Base-by-base conservation (phyloP, 2,797 vertebrate genomes). In the Cetoscarus ocellatus region DNA sequence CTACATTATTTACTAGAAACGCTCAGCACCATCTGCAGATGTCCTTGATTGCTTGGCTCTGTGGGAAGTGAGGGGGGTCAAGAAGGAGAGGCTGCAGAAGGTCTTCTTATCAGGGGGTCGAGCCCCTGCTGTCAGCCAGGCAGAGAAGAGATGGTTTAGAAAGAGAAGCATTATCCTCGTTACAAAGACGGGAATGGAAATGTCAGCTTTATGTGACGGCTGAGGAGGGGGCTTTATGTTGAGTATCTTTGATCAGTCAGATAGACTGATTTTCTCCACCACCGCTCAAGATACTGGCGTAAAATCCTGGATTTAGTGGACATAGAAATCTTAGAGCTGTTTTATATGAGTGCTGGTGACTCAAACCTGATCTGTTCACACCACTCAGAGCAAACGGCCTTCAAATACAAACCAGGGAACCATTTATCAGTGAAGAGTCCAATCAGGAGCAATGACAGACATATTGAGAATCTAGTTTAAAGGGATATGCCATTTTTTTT, bases 191-290 rank as follows among this genome's bases (percentile, higher is more conserved):
- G 71, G 62, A 75, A 63, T 7, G 66, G 48, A 61, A 45, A 71
- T 34, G 85, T 86, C 89, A 91, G 88, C 86, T 88, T 90, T 79
- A 65, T 7, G 69, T 79, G 90, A 89, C 64, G 54, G 82, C 55
- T 62, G 38, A 35, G 61, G 36, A 14, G 42, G 0, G 53, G 44
- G 15, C 17, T 77, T 66, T 27, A 60, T 60, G 70, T 43, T 7
- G 12, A 14, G 42, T 8, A 52, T 60, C 39, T 27, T 61, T 27
- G 56, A 77, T 75, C 58, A 0, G 55, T 3, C 0, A 34, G n/a
- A 69, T 53, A 11, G 8, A 27, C 43, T n/a, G 63, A 67, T 50
- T 68, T 61, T n/a, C 39, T 10, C 17, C 38, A 34, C 34, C 12
- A 1, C 15, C 7, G 50, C 60, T 6, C 54, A 51, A 49, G 14